phyloP scores from a whole-genome alignment of 2,113 vertebrate genomes.

The Erythrocebus patas region DNA sequence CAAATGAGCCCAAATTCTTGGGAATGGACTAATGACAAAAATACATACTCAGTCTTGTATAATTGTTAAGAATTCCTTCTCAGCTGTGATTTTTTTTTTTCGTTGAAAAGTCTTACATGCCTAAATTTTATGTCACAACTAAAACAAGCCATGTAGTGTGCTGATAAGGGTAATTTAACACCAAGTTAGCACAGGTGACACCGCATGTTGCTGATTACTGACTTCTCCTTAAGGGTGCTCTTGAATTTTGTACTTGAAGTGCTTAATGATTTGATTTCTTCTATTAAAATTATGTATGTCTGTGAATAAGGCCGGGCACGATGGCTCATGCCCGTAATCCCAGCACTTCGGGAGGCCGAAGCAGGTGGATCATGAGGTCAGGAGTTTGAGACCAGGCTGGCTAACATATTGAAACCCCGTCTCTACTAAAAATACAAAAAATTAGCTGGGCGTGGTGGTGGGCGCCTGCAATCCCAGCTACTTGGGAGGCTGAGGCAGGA shows the following conservation, averaged over 20 bases:
- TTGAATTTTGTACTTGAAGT: slow-evolving; percentile 49
- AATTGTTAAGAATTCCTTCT: not conserved
- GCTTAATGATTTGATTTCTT: slow-evolving; percentile 29
- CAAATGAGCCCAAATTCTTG: not conserved
- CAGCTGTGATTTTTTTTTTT: not conserved
- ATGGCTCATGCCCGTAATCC: no score
- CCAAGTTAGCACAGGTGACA: not conserved
- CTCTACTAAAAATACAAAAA: no score
- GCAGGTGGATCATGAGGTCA: no score
- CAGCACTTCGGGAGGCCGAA: no score
- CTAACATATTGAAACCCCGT: no score
- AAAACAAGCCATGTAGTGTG: not conserved
- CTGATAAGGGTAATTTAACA: not conserved
- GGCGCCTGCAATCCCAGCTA: no score
- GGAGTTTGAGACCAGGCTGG: no score
- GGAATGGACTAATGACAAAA: not conserved
- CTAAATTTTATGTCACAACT: not conserved
- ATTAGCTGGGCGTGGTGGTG: no score
- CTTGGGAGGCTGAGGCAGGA: no score
- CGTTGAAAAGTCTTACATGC: not conserved
- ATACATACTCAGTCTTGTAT: not conserved
- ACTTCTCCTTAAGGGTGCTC: not conserved
- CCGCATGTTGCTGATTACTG: slow-evolving; percentile 13
- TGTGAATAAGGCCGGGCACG: not conserved
- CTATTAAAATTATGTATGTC: slow-evolving; percentile 27